Conservation (phyloP, 2,113 vertebrate genomes). For the Onychorhynchus coronatus region DNA sequence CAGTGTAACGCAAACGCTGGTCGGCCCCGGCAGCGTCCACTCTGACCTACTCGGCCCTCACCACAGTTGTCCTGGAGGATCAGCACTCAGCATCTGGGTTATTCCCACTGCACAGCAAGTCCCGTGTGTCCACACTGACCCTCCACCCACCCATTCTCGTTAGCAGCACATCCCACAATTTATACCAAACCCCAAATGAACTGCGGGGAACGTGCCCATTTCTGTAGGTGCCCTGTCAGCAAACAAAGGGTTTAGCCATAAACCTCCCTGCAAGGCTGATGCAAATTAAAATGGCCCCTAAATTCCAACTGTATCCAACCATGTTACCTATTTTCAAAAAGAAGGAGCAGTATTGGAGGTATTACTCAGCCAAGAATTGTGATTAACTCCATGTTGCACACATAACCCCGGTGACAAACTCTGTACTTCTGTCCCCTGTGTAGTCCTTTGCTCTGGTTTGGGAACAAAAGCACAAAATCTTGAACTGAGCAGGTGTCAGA, state of each 20-base stretch:
- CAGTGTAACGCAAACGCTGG: background rate
- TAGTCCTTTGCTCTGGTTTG: background rate
- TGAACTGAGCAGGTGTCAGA: background rate
- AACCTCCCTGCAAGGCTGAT: background rate
- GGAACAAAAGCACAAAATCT: background rate
- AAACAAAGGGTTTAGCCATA: background rate
- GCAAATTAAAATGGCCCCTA: background rate
- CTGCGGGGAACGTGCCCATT: rapidly evolving
- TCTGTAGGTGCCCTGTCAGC: background rate
- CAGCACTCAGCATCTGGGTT: background rate
- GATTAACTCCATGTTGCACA: background rate
- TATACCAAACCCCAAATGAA: background rate
- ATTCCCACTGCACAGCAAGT: background rate
- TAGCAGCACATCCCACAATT: background rate
- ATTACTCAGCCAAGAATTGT: background rate
- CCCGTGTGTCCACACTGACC: rapidly evolving
- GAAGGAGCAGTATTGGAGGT: background rate
- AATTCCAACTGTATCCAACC: background rate
- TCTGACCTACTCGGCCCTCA: background rate
- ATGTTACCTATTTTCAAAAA: background rate
- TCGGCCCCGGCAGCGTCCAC: background rate
- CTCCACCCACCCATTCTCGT: background rate
- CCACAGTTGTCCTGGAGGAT: background rate
- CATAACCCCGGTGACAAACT: background rate
- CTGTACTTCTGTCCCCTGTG: background rate